phyloP scores from a whole-genome alignment of 2,888 invertebrate genomes.

The Ochropacha duplaris region DNA sequence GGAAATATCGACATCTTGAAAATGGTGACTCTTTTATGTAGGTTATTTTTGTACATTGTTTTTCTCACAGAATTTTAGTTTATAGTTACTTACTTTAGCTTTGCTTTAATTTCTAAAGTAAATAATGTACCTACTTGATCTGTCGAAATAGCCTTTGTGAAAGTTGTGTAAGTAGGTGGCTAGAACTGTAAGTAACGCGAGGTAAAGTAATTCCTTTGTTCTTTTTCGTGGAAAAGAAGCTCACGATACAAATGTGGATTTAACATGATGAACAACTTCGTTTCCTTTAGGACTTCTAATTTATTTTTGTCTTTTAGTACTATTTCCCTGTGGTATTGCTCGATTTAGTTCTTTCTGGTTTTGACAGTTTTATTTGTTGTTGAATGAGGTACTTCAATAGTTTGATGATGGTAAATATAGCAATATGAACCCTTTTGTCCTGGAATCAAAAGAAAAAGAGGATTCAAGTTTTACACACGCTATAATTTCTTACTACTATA shows the following conservation, averaged over 20 bases:
- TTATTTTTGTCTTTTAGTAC: neutral
- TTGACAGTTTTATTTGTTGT: neutral
- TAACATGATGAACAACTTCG: neutral
- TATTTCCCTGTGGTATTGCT: neutral
- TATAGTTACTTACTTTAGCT: neutral
- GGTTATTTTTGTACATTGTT: too few relatives aligned
- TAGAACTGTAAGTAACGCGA: neutral
- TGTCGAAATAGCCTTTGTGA: neutral
- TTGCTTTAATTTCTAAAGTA: neutral
- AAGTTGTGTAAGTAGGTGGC: neutral
- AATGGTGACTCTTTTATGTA: too few relatives aligned
- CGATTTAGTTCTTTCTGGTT: neutral
- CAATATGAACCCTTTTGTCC: too few relatives aligned
- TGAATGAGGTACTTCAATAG: neutral
- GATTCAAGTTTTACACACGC: too few relatives aligned
- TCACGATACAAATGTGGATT: neutral
- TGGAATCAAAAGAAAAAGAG: too few relatives aligned
- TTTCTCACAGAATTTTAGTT: too few relatives aligned
- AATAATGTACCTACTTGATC: neutral
- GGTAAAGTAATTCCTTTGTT: neutral
- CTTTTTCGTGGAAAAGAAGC: neutral
- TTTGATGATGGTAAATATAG: too few relatives aligned
- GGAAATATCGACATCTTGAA: too few relatives aligned
- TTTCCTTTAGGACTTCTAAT: neutral
- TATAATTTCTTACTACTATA: too few relatives aligned